These are phyloP conservation scores for Zaprionus vittiger DNA, from an alignment of 1,140 invertebrate species.

Conservation along the genomic window DNA sequence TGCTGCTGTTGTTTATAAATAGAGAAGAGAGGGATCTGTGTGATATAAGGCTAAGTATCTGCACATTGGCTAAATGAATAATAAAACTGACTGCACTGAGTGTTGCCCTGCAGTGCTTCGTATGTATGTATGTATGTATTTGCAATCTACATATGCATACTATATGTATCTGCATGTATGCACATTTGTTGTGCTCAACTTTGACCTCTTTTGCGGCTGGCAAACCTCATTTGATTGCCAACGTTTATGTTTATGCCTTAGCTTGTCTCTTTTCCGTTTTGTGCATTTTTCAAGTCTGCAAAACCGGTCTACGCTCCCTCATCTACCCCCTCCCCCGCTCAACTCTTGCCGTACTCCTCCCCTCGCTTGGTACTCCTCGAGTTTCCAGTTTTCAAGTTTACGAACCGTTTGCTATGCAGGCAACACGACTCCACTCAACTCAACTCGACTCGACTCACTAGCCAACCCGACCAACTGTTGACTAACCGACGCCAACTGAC, in stretches of 20 bases:
- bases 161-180: slow-evolving; percentile 19
- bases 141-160: slow-evolving; percentile 4
- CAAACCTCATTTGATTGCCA: slow-evolving; percentile 75
- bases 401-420: slow-evolving; percentile 43
- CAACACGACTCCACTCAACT: slow-evolving; percentile 12
- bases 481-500: slow-evolving; percentile 47
- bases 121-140: slow-evolving; percentile 9
- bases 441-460: slow-evolving; percentile 9
- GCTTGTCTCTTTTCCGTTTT: slow-evolving; percentile 62
- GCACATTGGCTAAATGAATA: slow-evolving; percentile 42
- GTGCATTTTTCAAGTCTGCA: slow-evolving; percentile 62
- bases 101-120: background rate
- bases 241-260: slow-evolving; percentile 69
- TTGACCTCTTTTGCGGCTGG: slow-evolving; percentile 75
- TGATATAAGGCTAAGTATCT: slow-evolving; percentile 1
- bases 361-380: slow-evolving; percentile 1
- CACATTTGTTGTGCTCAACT: slow-evolving; percentile 67
- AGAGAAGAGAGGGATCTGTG: slow-evolving; percentile 4
- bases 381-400: slow-evolving; percentile 82
- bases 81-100: slow-evolving; percentile 5
- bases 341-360: background rate
- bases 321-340: background rate
- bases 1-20: slow-evolving; percentile 10
- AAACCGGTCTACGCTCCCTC: slow-evolving; percentile 60
- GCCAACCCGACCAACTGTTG: slow-evolving; percentile 53